Evolutionary conservation across 1,140 invertebrate species (phyloP), one percentile per base, ranked within the genome.

Genomic region (Sminthurides bifidus): DNA sequence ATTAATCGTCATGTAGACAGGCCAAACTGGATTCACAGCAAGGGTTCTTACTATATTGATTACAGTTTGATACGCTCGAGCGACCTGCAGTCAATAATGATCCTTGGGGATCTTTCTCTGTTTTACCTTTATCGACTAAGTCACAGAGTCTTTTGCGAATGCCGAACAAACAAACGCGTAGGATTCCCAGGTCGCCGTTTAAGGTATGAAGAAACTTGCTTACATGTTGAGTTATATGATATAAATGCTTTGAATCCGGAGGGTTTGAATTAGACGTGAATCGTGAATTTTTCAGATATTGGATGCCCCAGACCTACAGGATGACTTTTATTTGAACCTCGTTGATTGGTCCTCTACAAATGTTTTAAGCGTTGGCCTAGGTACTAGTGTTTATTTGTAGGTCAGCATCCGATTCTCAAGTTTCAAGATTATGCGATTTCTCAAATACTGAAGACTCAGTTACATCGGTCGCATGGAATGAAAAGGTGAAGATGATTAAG

Each of bases 291-390:
- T 96, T 70, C 96, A 98, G 75, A 83, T 96, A 1, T 75, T 98
- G 10, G 95, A 98, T 72, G 95, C 95, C 0, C 95, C 95, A 0
- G 95, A 98, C 72, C 72, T 99, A 21, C 94, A 98, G 73, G 95
- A 98, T 73, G 95, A 98, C 72, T 98, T 98, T 73, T 98, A 98
- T 71, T 72, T 98, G 29, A 99, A 98, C 73, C 76, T 98, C 54
- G 94, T 99, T 6, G 95, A 99, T 73, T 99, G 95, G 95, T 98
- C 93, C 1, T 91, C 91, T 5, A 91, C 95, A 71, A 98, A 98
- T 74, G 91, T 98, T 5, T 78, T 99, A 24, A 93, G 92, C 70
- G 95, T 99, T 15, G 95, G 95, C 0, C 74, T 99, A 0, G 93
- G 92, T 12, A 92, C 88, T 61, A 97, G 93, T 72, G 95, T 99